These are phyloP conservation scores for Nibea albiflora DNA, from an alignment of 2,113 vertebrate species.

Conservation along the genomic window DNA sequence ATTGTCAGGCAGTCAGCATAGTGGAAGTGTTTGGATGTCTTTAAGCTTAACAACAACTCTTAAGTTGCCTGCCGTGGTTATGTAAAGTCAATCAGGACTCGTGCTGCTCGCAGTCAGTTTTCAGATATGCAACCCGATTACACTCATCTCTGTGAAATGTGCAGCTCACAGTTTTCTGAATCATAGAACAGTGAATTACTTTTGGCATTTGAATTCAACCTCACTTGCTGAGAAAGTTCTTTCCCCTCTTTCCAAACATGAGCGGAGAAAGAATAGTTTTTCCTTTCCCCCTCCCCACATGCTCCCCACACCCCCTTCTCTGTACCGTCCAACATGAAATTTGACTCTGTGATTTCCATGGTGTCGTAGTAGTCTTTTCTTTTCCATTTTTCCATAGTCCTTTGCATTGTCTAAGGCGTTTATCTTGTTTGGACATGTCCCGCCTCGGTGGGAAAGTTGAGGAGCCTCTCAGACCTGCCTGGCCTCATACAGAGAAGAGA, in stretches of 20 bases:
- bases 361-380: constrained; percentile 35
- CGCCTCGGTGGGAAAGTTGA: constrained; percentile 38
- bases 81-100: background rate
- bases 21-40: constrained; percentile 36
- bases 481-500: constrained; percentile 3
- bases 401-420: constrained; percentile 48
- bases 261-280: constrained; percentile 44
- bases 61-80: background rate
- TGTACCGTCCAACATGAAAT: constrained; percentile 55
- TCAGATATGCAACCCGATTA: constrained; percentile 23
- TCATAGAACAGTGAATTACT: constrained; percentile 19
- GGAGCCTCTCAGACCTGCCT: constrained; percentile 33
- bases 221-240: constrained; percentile 17
- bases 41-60: constrained; percentile 15
- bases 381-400: constrained; percentile 43
- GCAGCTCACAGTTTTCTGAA: constrained; percentile 12
- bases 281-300: constrained; percentile 32
- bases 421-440: constrained; percentile 71
- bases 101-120: background rate
- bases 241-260: constrained; percentile 34
- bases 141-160: constrained; percentile 15
- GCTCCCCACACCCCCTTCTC: constrained; percentile 18
- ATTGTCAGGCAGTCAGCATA: constrained; percentile 48
- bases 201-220: constrained; percentile 32
- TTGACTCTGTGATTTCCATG: constrained; percentile 56